Evolutionary conservation across 2,113 vertebrate genomes (phyloP).

Genomic region (Syngnathoides biaculeatus): DNA sequence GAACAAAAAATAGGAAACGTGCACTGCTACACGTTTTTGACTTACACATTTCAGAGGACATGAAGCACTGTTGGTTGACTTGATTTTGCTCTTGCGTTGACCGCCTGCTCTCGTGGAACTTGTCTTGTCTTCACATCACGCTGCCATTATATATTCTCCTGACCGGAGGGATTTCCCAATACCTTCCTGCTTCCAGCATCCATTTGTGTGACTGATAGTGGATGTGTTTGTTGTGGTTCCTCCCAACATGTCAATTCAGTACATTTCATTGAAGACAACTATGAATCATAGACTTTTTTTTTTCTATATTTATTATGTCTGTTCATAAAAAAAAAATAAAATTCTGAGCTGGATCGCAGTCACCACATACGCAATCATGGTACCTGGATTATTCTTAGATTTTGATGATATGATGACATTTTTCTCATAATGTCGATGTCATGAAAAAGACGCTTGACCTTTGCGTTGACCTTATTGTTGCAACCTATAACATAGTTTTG

Average conservation of each 20-base stretch:
- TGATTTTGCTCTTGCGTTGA: slow-evolving; percentile 26
- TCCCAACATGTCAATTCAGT: background rate
- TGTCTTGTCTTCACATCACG: background rate
- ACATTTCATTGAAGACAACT: background rate
- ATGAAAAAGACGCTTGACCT: too few species aligned
- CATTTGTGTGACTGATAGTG: background rate
- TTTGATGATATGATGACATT: too few species aligned
- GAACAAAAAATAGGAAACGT: slow-evolving; percentile 14
- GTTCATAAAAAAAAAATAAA: too few species aligned
- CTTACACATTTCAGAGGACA: slow-evolving; percentile 46
- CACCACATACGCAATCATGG: background rate
- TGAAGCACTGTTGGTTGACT: slow-evolving; percentile 33
- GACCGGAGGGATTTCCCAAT: slow-evolving; percentile 49
- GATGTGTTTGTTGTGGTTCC: background rate
- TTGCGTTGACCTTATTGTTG: too few species aligned
- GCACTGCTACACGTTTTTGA: background rate
- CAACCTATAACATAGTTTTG: too few species aligned
- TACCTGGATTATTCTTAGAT: too few species aligned
- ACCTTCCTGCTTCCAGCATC: slow-evolving; percentile 17
- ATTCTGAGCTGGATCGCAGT: too few species aligned
- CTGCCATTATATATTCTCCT: slow-evolving; percentile 50
- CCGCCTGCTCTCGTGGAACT: slow-evolving; percentile 9
- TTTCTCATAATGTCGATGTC: too few species aligned
- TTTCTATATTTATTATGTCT: too few species aligned
- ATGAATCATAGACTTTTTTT: too few species aligned